Evolutionary conservation across 2,797 vertebrate species (phyloP).

Genomic region (Sphaeramia orbicularis): DNA sequence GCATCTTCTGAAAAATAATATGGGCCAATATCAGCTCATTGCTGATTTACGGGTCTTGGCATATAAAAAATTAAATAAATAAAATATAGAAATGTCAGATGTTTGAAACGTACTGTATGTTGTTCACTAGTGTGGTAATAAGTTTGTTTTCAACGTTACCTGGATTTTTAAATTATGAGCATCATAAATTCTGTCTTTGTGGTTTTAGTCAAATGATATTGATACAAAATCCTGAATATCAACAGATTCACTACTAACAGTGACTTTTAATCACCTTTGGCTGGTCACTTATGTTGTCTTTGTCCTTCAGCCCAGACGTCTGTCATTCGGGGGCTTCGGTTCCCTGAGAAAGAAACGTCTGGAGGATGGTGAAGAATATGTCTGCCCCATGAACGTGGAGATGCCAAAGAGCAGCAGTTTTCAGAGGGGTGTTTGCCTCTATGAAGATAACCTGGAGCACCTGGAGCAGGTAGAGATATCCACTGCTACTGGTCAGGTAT

Average conservation of each 20-base stretch:
- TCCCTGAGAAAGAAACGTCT: constrained; percentile 93
- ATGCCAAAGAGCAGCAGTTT: constrained; percentile 86
- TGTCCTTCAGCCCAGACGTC: constrained; percentile 87
- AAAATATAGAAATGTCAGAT: no score
- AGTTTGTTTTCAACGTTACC: no score
- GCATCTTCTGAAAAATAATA: no score
- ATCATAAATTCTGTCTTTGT: no score
- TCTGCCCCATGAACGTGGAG: constrained; percentile 95
- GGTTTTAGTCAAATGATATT: no score
- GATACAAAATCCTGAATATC: background rate
- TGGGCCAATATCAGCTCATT: no score
- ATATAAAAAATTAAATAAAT: no score
- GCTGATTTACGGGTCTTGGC: no score
- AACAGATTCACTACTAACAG: background rate
- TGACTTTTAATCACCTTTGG: background rate
- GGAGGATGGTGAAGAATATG: constrained; percentile 92
- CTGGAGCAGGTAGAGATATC: constrained; percentile 88
- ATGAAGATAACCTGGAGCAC: constrained; percentile 89
- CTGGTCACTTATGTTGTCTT: background rate
- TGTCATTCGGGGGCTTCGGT: constrained; percentile 92
- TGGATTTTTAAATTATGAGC: no score
- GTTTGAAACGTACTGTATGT: no score
- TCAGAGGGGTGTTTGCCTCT: constrained; percentile 81
- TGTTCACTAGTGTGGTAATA: no score
- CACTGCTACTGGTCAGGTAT: background rate